A percentile compares a stretch with the other conserved stretches of the same genome.
Conservation (phyloP, 1,140 invertebrate genomes). For the Bombus superbus region DNA sequence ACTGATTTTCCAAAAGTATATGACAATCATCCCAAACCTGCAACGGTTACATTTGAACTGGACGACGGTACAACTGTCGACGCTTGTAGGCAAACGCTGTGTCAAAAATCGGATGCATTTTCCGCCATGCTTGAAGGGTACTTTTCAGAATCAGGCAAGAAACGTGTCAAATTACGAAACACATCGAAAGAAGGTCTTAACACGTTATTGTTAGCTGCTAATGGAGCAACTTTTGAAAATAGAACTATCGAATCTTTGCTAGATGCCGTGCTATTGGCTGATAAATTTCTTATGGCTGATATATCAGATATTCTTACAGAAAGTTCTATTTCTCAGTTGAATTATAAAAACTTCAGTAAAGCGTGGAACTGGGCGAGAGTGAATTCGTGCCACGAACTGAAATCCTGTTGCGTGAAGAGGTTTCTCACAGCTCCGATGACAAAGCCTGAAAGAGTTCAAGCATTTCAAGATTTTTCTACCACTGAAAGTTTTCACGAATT, state of each 20-base stretch:
- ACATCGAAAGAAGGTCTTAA: slow-evolving; percentile 84
- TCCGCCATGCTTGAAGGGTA: slow-evolving; percentile 86
- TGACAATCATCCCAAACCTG: slow-evolving; percentile 64
- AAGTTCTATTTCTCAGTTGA: slow-evolving; percentile 74
- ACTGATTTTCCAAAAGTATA: slow-evolving; percentile 22
- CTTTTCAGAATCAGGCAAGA: slow-evolving; percentile 86
- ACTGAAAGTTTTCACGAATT: slow-evolving; percentile 74
- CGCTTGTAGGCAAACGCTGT: slow-evolving; percentile 85
- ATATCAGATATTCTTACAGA: slow-evolving; percentile 83
- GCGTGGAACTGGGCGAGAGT: slow-evolving; percentile 80
- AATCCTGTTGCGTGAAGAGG: slow-evolving; percentile 76
- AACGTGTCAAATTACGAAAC: slow-evolving; percentile 83
- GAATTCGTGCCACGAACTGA: slow-evolving; percentile 74
- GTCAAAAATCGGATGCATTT: slow-evolving; percentile 86
- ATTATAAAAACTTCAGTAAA: slow-evolving; percentile 75
- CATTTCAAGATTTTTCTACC: slow-evolving; percentile 75
- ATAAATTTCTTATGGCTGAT: slow-evolving; percentile 86
- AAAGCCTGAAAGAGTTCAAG: slow-evolving; percentile 65
- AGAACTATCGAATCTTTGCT: slow-evolving; percentile 84
- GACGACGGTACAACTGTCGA: slow-evolving; percentile 86
- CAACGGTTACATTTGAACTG: slow-evolving; percentile 84
- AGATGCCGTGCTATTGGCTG: slow-evolving; percentile 86
- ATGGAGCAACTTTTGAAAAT: slow-evolving; percentile 81
- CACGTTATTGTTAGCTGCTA: slow-evolving; percentile 82
- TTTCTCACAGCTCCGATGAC: slow-evolving; percentile 77